phyloP scores from a whole-genome alignment of 2,797 vertebrate genomes.

The Poeciliopsis infans region DNA sequence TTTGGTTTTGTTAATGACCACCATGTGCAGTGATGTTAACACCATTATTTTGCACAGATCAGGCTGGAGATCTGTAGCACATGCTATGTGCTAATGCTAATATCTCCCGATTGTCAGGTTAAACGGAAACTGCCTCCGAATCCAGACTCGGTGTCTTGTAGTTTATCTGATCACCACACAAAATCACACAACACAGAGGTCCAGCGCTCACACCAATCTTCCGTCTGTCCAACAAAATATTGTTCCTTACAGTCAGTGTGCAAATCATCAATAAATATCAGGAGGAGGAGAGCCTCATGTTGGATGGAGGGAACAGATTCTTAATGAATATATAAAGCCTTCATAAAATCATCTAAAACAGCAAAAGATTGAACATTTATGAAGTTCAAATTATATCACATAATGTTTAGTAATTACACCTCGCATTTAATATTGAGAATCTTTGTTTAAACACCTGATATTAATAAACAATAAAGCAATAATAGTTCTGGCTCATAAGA shows the following conservation, averaged over 20 bases:
- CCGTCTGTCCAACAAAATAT: no score
- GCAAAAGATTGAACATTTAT: not conserved
- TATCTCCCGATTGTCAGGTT: no score
- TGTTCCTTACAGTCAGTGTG: not conserved
- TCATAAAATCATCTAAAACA: not conserved
- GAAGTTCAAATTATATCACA: not conserved
- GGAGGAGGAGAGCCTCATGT: not conserved
- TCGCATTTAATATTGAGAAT: not conserved
- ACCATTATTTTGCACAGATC: no score
- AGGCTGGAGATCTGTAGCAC: no score
- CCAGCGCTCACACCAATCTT: not conserved
- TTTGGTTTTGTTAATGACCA: no score
- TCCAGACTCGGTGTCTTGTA: no score
- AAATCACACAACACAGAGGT: no score
- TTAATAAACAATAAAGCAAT: conserved; percentile 66
- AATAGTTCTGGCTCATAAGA: conserved; percentile 40
- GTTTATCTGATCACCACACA: no score
- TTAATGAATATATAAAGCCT: not conserved
- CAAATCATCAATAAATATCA: not conserved
- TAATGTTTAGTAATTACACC: not conserved
- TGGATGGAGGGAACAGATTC: not conserved
- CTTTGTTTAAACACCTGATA: conserved; percentile 21
- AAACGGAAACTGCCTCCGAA: no score
- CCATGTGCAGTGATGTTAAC: no score
- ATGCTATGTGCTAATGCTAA: no score